Evolutionary conservation across 2,888 invertebrate genomes (phyloP), one percentile per base, ranked within the genome.

Genomic region (Gnatocerus cornutus): DNA sequence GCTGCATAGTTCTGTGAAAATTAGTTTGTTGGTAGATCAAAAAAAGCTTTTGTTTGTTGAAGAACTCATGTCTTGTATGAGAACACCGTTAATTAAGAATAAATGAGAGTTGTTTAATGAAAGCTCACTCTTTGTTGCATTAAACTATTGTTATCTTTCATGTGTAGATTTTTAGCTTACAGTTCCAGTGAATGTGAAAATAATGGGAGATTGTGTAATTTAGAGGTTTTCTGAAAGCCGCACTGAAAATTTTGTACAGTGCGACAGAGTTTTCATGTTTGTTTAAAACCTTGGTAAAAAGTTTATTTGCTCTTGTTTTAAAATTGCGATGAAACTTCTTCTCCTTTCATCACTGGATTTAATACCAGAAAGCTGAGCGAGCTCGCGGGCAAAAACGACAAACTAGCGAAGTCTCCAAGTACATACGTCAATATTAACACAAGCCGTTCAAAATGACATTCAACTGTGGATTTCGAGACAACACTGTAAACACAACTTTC

Each of bases 361-460:
- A 80, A 79, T 80, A 78, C 77, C 71, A 74, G 75, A 74, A 77
- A 78, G 75, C 75, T 71, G 68, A 45, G 71, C 62, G 70, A 73
- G 79, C 78, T 76, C 71, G 70, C 73, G 76, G 78, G 76, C 73
- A 76, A 77, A 74, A 78, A 77, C 77, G 76, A 78, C 77, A 71
- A 78, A 78, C 76, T 76, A 64, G 74, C 69, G 73, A 70, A 74
- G 74, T 75, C 75, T 71, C 70, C 71, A 77, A 81, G 78, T 77
- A 80, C 78, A 73, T 80, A 74, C 78, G 81, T 82, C 82, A 82
- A 82, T 82, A 82, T 82, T 82, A 80, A 79, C 81, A 80, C 78
- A 80, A 80, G 79, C 78, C 72, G 76, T 75, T 76, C 79, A 77
- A 80, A 80, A 82, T 79, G 80, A 79, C 80, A 78, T 79, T 75